These are phyloP conservation scores for Neoascia interrupta DNA, from an alignment of 2,888 invertebrate species.

Conservation along the genomic window DNA sequence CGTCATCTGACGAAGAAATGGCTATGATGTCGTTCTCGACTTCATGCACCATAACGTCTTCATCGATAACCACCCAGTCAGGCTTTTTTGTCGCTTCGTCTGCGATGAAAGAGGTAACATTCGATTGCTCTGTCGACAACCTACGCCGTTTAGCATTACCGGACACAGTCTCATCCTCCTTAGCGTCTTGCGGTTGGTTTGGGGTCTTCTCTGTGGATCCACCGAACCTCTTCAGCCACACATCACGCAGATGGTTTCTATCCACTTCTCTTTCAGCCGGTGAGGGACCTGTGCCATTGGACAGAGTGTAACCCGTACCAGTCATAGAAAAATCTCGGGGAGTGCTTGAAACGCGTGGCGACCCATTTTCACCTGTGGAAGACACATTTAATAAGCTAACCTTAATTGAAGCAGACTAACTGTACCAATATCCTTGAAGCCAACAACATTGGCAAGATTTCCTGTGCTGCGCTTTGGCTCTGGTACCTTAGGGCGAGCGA, in stretches of 20 bases:
- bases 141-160: conserved; percentile 73
- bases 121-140: conserved; percentile 31
- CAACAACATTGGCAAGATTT: conserved; percentile 73
- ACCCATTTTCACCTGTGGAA: conserved; percentile 14
- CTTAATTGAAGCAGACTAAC: too few relatives aligned
- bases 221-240: conserved; percentile 75
- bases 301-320: conserved; percentile 73
- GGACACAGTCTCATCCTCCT: conserved; percentile 9
- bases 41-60: conserved; percentile 75
- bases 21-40: conserved; percentile 70
- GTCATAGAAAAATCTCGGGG: conserved; percentile 54
- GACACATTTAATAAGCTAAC: not conserved
- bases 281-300: not conserved
- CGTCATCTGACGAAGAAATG: conserved; percentile 72
- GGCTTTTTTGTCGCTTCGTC: conserved; percentile 67
- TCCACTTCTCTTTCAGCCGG: conserved; percentile 59
- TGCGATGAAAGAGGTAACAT: conserved; percentile 1
- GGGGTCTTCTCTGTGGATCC: not conserved
- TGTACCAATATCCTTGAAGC: conserved; percentile 72
- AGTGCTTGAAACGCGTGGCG: not conserved
- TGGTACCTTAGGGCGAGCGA: conserved; percentile 18
- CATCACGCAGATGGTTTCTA: conserved; percentile 73
- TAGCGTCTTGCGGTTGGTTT: not conserved
- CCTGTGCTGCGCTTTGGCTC: conserved; percentile 24
- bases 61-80: conserved; percentile 73